Base-by-base conservation (phyloP, 2,797 vertebrate species). In the Parauchenoglanis punctatus region DNA sequence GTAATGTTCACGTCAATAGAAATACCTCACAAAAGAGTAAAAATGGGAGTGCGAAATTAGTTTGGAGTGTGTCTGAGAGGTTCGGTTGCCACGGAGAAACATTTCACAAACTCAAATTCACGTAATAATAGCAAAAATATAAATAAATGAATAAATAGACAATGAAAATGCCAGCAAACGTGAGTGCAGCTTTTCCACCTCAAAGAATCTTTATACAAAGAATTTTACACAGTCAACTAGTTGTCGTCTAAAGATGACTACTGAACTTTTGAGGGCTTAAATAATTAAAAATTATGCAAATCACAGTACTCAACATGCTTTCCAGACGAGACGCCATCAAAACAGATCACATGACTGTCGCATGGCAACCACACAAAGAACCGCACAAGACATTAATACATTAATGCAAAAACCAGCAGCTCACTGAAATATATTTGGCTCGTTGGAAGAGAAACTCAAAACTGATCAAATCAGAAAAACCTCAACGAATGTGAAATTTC, bases 291-390 rank as follows among this genome's bases (percentile, higher is more conserved):
- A 78, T 11, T 20, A 81, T 59, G 56, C 10, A 81, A 81, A 59
- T 59, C 2, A 25, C 12, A 25, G 31, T 7, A 44, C 56, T 81
- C 61, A 25, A 17, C 56, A 44, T n/a, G 35, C 58, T 25, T 7
- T 81, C 23, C 12, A 61, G 78, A 61, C 1, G 23, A 61, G 58
- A 35, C 13, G 20, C 63, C 65, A 35, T 56, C 65, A 68, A 35
- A 83, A 83, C 63, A 68, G 4, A 56, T 68, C 65, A 25, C 44
- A 31, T 13, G 65, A 56, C 65, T 83, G 46, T 70, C 17, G 63
- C 63, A 83, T 83, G 81, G 81, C 81, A 83, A 83, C 81, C 23
- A 70, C 65, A 54, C 7, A 81, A 81, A 59, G 56, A 18, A 40
- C 56, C 31, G 25, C 56, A 80, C 54, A 44, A 61, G 56, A 40